These are phyloP conservation scores for Anser cygnoides DNA, from an alignment of 2,113 vertebrate genomes.

Conservation along the genomic window DNA sequence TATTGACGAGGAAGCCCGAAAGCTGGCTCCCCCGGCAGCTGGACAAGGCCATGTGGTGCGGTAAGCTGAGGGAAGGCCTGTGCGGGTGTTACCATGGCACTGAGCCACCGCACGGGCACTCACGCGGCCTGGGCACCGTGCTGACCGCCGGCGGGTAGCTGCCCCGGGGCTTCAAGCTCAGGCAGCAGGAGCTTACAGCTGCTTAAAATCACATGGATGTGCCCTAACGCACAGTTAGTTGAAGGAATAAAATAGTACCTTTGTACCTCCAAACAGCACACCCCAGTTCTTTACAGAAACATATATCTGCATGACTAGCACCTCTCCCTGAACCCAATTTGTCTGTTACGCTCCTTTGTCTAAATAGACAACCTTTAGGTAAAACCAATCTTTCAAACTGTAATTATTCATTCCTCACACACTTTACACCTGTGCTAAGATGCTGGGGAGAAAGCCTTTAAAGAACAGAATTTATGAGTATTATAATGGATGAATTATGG, in stretches of 20 bases:
- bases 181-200: neutral
- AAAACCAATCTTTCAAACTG: neutral
- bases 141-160: neutral
- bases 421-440: neutral
- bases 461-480: neutral
- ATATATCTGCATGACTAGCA: neutral
- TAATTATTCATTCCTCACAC: neutral
- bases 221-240: neutral
- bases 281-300: neutral
- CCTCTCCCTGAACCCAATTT: neutral
- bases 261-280: neutral
- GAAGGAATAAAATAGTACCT: neutral
- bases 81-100: neutral
- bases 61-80: neutral
- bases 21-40: neutral
- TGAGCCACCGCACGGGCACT: neutral
- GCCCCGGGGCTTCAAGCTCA: neutral
- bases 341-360: neutral
- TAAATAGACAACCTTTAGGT: neutral
- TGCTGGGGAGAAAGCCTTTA: neutral
- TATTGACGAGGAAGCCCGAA: neutral
- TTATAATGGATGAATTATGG: neutral
- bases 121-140: neutral
- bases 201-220: neutral
- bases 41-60: neutral